These are phyloP conservation scores for Neotoma lepida DNA, from an alignment of 2,113 vertebrate genomes.

Conservation along the genomic window DNA sequence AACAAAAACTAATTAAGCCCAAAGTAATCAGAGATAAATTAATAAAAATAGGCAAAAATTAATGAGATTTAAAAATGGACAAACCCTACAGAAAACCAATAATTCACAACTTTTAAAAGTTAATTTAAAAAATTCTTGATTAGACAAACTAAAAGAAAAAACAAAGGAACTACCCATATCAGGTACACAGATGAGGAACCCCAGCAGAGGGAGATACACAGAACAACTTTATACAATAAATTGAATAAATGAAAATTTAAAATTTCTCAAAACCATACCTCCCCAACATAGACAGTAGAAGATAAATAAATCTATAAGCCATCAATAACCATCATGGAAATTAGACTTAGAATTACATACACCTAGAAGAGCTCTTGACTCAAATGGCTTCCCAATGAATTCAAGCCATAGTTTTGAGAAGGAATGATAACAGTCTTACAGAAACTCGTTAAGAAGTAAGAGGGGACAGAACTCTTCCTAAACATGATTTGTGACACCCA, in stretches of 20 bases:
- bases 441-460: background rate
- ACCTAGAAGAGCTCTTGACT: background rate
- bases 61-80: background rate
- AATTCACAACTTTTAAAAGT: background rate
- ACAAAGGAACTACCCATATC: background rate
- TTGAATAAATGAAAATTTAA: slow-evolving; percentile 24
- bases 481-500: background rate
- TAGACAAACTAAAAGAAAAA: background rate
- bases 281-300: background rate
- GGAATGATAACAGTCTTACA: background rate
- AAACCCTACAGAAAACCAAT: slow-evolving; percentile 28
- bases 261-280: slow-evolving; percentile 14
- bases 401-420: background rate
- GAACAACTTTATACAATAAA: slow-evolving; percentile 23
- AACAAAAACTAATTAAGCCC: slow-evolving; percentile 24
- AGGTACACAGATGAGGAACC: background rate
- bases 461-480: background rate
- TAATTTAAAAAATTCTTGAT: background rate
- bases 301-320: slow-evolving; percentile 9
- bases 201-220: background rate
- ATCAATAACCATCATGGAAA: background rate
- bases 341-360: background rate
- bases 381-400: background rate
- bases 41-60: background rate
- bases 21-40: background rate